Percentiles rank a stretch among this genome's conserved stretches.
Conservation (phyloP, 2,888 invertebrate species). For the Drosophila formosana region DNA sequence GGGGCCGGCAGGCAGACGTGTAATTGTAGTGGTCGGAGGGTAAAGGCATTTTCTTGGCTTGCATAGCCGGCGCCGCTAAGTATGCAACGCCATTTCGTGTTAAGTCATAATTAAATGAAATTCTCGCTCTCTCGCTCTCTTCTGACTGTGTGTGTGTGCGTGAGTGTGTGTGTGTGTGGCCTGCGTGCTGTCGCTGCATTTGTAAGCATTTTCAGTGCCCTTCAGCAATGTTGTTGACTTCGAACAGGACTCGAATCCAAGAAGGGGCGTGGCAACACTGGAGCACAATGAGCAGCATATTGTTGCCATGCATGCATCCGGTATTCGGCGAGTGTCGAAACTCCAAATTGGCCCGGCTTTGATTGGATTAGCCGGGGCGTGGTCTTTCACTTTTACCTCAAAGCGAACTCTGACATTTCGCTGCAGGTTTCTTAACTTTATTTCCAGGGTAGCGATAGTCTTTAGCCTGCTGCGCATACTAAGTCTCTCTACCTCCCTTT, state of each 20-base stretch:
- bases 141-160: neutral
- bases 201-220: conserved; percentile 53
- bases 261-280: conserved; percentile 39
- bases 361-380: conserved; percentile 58
- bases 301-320: conserved; percentile 51
- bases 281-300: conserved; percentile 24
- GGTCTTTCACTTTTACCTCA: conserved; percentile 8
- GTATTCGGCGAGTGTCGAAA: conserved; percentile 40
- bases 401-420: conserved; percentile 18
- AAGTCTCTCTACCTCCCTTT: neutral
- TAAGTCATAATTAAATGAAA: conserved; percentile 76
- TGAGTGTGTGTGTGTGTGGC: neutral
- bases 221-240: conserved; percentile 56
- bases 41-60: conserved; percentile 48
- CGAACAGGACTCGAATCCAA: too few species aligned
- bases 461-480: conserved; percentile 14
- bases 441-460: too few species aligned
- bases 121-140: conserved; percentile 23
- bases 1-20: neutral
- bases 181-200: conserved; percentile 58
- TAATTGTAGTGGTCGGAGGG: neutral
- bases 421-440: too few species aligned
- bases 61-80: conserved; percentile 62
- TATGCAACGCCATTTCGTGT: conserved; percentile 76
- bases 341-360: conserved; percentile 43